Conservation (phyloP, 2,888 invertebrate genomes). For the Pachydiplax longipennis region DNA sequence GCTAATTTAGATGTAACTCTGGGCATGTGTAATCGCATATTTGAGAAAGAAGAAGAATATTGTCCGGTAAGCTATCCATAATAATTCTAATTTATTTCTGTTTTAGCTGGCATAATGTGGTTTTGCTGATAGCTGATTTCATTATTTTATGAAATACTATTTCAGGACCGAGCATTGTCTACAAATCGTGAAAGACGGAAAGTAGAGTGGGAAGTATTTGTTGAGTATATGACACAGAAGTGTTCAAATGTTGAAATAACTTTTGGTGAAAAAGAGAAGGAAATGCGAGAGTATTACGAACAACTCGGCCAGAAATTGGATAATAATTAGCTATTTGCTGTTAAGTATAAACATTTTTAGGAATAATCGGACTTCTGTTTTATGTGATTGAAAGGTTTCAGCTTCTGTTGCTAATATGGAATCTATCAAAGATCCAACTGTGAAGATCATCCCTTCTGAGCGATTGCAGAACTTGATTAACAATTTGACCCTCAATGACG, state of each 20-base stretch:
- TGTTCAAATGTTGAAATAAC: slow-evolving; percentile 78
- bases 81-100: neutral
- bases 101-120: neutral
- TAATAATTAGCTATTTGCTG: slow-evolving; percentile 61
- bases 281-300: slow-evolving; percentile 75
- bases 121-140: slow-evolving; percentile 21
- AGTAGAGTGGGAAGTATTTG: slow-evolving; percentile 75
- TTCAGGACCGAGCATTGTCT: slow-evolving; percentile 62
- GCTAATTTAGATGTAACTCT: slow-evolving; percentile 73
- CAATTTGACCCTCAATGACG: slow-evolving; percentile 60
- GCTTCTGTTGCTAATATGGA: slow-evolving; percentile 50
- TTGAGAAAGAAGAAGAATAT: slow-evolving; percentile 66
- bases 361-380: neutral
- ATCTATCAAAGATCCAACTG: slow-evolving; percentile 69
- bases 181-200: slow-evolving; percentile 64
- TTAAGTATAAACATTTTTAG: slow-evolving; percentile 48
- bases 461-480: slow-evolving; percentile 64
- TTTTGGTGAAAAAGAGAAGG: slow-evolving; percentile 80
- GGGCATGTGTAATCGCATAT: slow-evolving; percentile 68
- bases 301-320: slow-evolving; percentile 78
- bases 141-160: slow-evolving; percentile 47
- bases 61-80: slow-evolving; percentile 62
- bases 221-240: slow-evolving; percentile 79
- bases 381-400: neutral
- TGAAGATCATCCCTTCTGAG: slow-evolving; percentile 71